Conservation (phyloP, 2,797 vertebrate species). For the Pipistrellus nathusii region DNA sequence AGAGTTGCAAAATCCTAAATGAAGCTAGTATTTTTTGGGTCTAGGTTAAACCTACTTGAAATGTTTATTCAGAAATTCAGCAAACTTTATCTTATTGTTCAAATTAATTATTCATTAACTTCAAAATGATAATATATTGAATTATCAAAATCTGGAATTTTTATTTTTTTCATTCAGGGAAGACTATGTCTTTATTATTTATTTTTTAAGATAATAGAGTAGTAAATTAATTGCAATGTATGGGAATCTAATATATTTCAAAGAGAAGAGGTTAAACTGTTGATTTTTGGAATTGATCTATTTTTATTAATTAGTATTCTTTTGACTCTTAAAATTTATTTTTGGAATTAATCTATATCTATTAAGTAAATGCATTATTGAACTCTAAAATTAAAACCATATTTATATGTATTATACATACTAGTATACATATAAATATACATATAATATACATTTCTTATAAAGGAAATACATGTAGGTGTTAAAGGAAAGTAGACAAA, state of each 20-base stretch:
- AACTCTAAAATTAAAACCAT: conserved; percentile 62
- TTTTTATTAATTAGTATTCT: conserved; percentile 49
- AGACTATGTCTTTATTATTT: conserved; percentile 10
- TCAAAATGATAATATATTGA: conserved; percentile 65
- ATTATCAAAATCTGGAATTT: conserved; percentile 58
- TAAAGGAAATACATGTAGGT: conserved; percentile 46
- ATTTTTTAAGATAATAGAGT: conserved; percentile 35
- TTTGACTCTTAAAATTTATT: conserved; percentile 51
- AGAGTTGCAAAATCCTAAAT: conserved; percentile 57
- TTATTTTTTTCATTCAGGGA: conserved; percentile 69
- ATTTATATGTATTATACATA: not conserved
- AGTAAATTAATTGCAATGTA: not conserved
- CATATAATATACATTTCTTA: conserved; percentile 12
- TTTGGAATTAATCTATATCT: conserved; percentile 48
- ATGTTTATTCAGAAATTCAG: conserved; percentile 61
- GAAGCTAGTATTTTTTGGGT: conserved; percentile 41
- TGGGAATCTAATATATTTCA: conserved; percentile 65
- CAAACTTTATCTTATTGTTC: conserved; percentile 58
- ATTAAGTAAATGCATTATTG: conserved; percentile 45
- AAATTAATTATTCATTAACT: conserved; percentile 65
- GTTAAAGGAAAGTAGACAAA: conserved; percentile 34
- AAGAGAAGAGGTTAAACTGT: conserved; percentile 62
- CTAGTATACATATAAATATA: not conserved
- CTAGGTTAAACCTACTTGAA: conserved; percentile 64
- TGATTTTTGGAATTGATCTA: conserved; percentile 52